Base-by-base conservation (phyloP, 2,797 vertebrate genomes). In the Esox lucius region DNA sequence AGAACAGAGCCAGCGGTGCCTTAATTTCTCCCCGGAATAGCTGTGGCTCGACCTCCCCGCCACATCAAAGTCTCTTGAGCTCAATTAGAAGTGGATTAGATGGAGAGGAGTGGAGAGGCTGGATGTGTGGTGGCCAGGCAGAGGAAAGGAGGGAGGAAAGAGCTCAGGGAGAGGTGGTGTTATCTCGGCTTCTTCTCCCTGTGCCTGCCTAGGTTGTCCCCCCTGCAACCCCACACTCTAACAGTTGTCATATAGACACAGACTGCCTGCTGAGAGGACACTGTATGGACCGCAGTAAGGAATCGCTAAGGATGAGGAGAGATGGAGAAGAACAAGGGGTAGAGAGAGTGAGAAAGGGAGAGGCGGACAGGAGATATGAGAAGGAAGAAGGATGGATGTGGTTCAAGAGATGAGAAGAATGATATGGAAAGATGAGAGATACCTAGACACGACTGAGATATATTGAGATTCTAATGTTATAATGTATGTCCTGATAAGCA, bases 71-170 rank as follows among this genome's bases (percentile, higher is more conserved):
- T 98, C 97, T 98, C 98, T 95, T 93, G 97, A 98, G 98, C 95
- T 97, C 96, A 99, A 99, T 99, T 99, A 99, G 97, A 98, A 97
- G 95, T 96, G 98, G 96, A 99, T 98, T 98, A 98, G 95, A 96
- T 93, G 94, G 94, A 97, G 95, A 59, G 56, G 22, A 95, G 96
- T 93, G 94, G 94, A 97, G 95, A 96, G 95, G 93, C 93, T 95
- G 95, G 93, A 95, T 95, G 90, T 94, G 92, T 9, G 42, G 6
- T 46, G 11, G 42, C 94, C 92, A 59, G 56, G 9, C 22, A 8
- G 56, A n/a, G 51, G 51, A 8, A 98, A 98, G 98, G 98, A 99
- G 98, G 97, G 96, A 99, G 93, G 94, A 94, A 96, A 95, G 96
- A 95, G 93, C 93, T 95, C 94, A 93, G 95, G 95, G 90, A 93